Conservation (phyloP, 2,888 invertebrate genomes). For the Platycheirus rosarum region DNA sequence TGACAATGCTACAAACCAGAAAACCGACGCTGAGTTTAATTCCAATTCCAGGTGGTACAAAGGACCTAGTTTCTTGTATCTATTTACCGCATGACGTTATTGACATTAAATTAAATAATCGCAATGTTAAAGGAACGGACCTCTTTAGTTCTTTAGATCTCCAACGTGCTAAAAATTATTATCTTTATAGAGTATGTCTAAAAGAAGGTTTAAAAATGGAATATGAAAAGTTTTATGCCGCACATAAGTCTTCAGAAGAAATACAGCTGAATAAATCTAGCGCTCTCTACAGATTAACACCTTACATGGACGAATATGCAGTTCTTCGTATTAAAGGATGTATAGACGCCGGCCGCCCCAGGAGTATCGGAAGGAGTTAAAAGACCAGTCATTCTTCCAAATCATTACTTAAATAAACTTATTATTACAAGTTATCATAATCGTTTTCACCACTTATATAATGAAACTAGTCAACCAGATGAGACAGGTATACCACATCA, state of each 20-base stretch:
- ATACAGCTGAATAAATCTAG: background rate
- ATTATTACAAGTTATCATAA: constrained; percentile 44
- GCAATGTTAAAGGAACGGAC: background rate
- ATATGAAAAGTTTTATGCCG: background rate
- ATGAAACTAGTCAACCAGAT: background rate
- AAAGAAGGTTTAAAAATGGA: background rate
- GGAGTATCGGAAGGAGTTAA: constrained; percentile 25
- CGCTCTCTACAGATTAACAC: constrained; percentile 12
- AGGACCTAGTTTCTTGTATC: background rate
- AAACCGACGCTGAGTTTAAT: background rate
- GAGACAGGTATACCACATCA: background rate
- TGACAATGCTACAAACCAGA: constrained; percentile 1
- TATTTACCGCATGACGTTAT: no score
- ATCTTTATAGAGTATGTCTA: constrained; percentile 20
- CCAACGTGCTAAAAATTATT: constrained; percentile 11
- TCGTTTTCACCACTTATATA: constrained; percentile 31
- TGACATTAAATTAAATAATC: background rate
- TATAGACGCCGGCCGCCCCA: constrained; percentile 29
- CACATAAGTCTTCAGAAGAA: background rate
- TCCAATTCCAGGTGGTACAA: background rate
- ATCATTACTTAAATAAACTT: constrained; percentile 33
- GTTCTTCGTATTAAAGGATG: constrained; percentile 40
- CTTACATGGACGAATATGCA: constrained; percentile 32
- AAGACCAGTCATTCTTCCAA: constrained; percentile 53
- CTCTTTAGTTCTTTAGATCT: background rate